Percentiles rank a stretch among this genome's conserved stretches.
phyloP scores from a whole-genome alignment of 2,113 vertebrate species.

The Cephalopholis sonnerati region DNA sequence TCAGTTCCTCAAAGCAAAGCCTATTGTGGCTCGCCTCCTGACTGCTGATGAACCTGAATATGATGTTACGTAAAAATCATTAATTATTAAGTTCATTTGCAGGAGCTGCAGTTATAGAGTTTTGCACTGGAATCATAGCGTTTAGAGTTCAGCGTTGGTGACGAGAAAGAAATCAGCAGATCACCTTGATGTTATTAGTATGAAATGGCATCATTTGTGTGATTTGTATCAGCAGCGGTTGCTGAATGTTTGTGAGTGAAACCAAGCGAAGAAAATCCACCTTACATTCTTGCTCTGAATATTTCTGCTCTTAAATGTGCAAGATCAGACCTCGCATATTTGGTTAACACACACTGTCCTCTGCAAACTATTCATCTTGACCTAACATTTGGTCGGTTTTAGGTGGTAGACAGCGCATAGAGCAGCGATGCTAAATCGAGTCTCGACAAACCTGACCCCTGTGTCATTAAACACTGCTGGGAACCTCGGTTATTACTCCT shows the following conservation, averaged over 20 bases:
- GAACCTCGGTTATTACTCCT: conserved; percentile 61
- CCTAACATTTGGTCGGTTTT: conserved; percentile 27
- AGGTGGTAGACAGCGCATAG: conserved; percentile 15
- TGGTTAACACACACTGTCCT: conserved; percentile 5
- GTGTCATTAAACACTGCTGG: conserved; percentile 49
- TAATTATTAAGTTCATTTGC: conserved; percentile 23
- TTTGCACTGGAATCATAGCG: background rate
- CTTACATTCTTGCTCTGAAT: background rate
- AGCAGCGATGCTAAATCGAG: conserved; percentile 54
- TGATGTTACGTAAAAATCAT: conserved; percentile 25
- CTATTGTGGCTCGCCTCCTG: background rate
- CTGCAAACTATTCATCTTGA: conserved; percentile 28
- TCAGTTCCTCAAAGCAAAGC: background rate
- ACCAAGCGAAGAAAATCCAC: background rate
- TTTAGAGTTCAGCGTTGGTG: background rate
- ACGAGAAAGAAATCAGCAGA: background rate
- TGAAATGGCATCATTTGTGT: background rate
- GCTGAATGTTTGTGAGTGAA: background rate
- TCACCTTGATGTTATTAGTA: background rate
- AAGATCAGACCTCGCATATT: conserved; percentile 4
- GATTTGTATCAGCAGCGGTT: background rate
- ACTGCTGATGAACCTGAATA: conserved; percentile 30
- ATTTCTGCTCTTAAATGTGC: conserved; percentile 15
- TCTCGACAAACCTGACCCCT: conserved; percentile 36
- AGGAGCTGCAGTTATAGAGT: background rate